These are phyloP conservation scores for Astatotilapia flaviijosephi DNA, from an alignment of 2,113 vertebrate genomes.

Conservation along the genomic window DNA sequence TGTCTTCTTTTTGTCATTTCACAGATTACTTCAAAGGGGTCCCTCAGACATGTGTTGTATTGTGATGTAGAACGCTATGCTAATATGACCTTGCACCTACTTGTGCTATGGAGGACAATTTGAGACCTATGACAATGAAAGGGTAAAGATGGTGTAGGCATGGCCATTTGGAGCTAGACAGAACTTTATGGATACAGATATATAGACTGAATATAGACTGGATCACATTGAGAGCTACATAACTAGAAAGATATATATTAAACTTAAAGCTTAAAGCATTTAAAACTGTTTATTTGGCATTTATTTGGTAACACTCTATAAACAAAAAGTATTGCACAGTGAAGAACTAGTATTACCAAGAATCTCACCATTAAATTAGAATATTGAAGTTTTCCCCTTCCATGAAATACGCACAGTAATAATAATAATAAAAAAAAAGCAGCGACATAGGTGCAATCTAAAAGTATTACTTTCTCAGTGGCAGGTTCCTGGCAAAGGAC, in stretches of 20 bases:
- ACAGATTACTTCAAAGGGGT: neutral
- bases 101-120: neutral
- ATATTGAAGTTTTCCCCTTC: neutral
- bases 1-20: neutral
- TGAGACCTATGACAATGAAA: neutral
- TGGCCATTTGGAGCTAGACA: neutral
- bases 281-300: neutral
- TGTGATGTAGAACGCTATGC: neutral
- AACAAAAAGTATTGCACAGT: neutral
- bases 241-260: neutral
- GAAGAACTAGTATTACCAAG: neutral
- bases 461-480: rapidly evolving
- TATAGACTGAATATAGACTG: neutral
- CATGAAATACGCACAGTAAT: neutral
- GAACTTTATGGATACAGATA: neutral
- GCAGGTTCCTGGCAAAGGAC: neutral
- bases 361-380: neutral
- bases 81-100: neutral
- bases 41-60: neutral
- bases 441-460: neutral
- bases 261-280: neutral
- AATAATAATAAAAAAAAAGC: neutral
- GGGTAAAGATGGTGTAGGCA: rapidly evolving
- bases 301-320: neutral
- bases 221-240: neutral